Evolutionary conservation across 2,888 invertebrate species (phyloP), one percentile per base, ranked within the genome.

Genomic region (Ametastegia equiseti): DNA sequence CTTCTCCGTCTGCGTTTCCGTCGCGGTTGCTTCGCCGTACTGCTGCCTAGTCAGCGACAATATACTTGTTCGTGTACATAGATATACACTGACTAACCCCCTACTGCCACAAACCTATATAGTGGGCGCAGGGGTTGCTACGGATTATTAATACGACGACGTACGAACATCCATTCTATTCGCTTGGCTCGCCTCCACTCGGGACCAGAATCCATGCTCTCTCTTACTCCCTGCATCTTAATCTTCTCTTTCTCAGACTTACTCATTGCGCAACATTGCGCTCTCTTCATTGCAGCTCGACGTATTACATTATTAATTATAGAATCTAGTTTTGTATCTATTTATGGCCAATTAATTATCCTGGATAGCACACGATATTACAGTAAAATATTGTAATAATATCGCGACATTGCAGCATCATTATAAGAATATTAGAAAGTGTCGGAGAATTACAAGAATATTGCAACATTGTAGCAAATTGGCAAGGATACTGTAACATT

Each of bases 101-200:
- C n/a, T 39, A n/a, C 15, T 39, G 36, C 65, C 39, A 7, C n/a
- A 19, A 39, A 63, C 7, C 33, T n/a, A n/a, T n/a, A n/a, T n/a
- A n/a, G 39, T 39, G 39, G 65, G 36, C 39, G n/a, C 27, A 71
- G 47, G 71, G 47, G 71, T 27, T 71, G 71, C 71, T 11, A 75
- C 36, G 57, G 75, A 54, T 75, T 75, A 75, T 75, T 75, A 75
- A 75, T 75, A 75, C 75, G 75, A 50, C 57, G 50, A 75, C 75
- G 75, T 78, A 60, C 78, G 78, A 78, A 63, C 78, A 78, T 75
- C 75, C 4, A 75, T 75, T 75, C 54, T 75, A 54, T 33, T n/a
- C 75, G 75, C 50, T 75, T 75, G 50, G 75, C 36, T 75, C 47
- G 71, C 30, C 47, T 71, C n/a, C 23, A 9, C 39, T 36, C 15